Percentiles rank a stretch among this genome's conserved stretches.
Conservation (phyloP, 2,113 vertebrate species). For the Vireo altiloquus region DNA sequence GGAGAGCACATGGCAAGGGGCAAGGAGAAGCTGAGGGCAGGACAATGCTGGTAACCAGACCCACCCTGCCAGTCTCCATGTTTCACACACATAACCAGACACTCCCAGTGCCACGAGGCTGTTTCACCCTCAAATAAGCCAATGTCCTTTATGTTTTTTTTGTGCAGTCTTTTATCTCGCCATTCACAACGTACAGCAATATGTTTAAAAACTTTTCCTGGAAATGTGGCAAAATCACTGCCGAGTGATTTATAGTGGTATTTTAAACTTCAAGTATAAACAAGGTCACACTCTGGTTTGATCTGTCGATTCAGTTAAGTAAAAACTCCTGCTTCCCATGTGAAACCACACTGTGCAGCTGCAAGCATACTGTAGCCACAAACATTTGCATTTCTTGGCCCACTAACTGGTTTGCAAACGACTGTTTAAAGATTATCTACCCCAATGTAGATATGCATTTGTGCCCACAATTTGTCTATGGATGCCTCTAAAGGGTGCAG, state of each 20-base stretch:
- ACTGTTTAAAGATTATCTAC: neutral
- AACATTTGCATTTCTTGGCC: neutral
- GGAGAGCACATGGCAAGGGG: neutral
- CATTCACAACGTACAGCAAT: neutral
- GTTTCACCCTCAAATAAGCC: neutral
- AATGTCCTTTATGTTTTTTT: neutral
- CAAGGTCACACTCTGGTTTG: neutral
- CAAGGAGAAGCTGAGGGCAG: neutral
- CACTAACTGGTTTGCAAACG: neutral
- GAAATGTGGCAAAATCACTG: neutral
- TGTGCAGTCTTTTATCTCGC: neutral
- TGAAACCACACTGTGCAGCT: neutral
- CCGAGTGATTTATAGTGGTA: neutral
- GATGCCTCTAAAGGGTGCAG: neutral
- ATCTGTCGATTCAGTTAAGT: neutral
- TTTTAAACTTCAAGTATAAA: neutral
- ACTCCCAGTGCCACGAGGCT: neutral
- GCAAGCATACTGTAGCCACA: neutral
- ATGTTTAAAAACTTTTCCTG: neutral
- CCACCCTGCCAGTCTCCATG: neutral
- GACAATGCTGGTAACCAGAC: neutral
- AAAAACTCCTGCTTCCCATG: neutral
- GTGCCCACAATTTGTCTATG: neutral
- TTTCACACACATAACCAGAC: rapidly evolving
- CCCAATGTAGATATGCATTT: neutral